Evolutionary conservation across 2,113 vertebrate species (phyloP).

Genomic region (Sinosuthora webbiana): DNA sequence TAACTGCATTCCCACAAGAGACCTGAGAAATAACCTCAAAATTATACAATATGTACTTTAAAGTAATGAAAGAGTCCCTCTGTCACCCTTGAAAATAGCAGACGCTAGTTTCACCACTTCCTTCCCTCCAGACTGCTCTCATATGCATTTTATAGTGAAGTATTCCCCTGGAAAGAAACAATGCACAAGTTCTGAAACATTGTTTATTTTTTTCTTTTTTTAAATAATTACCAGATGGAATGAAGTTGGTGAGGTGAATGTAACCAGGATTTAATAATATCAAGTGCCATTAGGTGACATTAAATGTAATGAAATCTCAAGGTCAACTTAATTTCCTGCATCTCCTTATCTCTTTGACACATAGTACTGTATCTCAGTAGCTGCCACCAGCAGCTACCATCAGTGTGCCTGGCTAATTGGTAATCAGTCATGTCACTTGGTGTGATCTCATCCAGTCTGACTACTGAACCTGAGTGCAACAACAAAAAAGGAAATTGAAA

Average conservation of each 20-base stretch:
- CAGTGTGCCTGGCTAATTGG: slow-evolving; percentile 57
- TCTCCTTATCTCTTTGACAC: slow-evolving; percentile 62
- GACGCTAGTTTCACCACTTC: not conserved
- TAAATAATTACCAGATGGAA: slow-evolving; percentile 6
- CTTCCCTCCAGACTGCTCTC: not conserved
- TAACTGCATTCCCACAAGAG: not conserved
- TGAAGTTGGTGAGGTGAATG: slow-evolving; percentile 4
- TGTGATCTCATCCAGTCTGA: slow-evolving; percentile 50
- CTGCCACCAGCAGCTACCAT: slow-evolving; percentile 51
- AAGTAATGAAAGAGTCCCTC: not conserved
- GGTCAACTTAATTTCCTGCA: slow-evolving; percentile 69
- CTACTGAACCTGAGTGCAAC: slow-evolving; percentile 1
- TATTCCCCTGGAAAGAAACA: not conserved
- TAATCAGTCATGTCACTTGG: slow-evolving; percentile 64
- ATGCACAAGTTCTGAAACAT: not conserved
- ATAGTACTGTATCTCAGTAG: slow-evolving; percentile 54
- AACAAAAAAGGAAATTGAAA: slow-evolving; percentile 32
- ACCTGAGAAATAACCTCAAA: not conserved
- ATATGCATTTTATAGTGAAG: not conserved
- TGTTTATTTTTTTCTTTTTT: not conserved
- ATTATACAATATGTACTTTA: not conserved
- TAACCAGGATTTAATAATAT: slow-evolving; percentile 69
- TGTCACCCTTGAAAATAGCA: not conserved
- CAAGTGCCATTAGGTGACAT: slow-evolving; percentile 50
- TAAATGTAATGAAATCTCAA: slow-evolving; percentile 71